phyloP scores from a whole-genome alignment of 2,888 invertebrate species.

The Onthophagus sagittarius region DNA sequence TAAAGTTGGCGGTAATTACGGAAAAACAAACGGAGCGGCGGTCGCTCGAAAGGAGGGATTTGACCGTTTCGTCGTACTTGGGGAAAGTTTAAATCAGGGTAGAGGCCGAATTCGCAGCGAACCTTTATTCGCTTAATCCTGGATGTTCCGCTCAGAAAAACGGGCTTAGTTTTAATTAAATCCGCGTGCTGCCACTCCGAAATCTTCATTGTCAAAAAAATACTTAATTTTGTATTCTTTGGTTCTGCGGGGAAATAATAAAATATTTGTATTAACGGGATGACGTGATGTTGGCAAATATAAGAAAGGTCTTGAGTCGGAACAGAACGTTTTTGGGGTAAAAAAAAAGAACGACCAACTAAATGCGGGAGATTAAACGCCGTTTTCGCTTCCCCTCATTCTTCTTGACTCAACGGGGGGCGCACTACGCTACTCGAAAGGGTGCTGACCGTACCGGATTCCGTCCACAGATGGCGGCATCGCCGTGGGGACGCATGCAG shows the following conservation, averaged over 20 bases:
- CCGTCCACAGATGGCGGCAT: constrained; percentile 23
- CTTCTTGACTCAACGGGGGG: background rate
- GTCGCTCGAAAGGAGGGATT: background rate
- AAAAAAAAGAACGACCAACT: constrained; percentile 1
- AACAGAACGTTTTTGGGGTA: constrained; percentile 17
- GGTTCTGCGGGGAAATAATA: background rate
- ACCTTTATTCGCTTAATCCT: constrained; percentile 13
- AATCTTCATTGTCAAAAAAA: background rate
- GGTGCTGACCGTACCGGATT: constrained; percentile 30
- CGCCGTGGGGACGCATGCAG: constrained; percentile 26
- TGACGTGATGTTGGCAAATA: background rate
- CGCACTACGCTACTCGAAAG: constrained; percentile 25
- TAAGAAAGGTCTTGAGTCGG: background rate
- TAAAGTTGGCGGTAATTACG: background rate
- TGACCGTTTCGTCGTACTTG: background rate
- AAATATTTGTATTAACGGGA: background rate
- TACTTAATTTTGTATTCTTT: background rate
- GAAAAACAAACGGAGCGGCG: background rate
- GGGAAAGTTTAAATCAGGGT: constrained; percentile 17
- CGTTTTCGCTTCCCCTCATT: constrained; percentile 14
- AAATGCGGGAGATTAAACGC: constrained; percentile 28
- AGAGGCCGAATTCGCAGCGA: constrained; percentile 1
- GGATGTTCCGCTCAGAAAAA: constrained; percentile 16
- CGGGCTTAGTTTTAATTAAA: constrained; percentile 20
- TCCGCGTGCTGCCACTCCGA: background rate